Percentiles rank a stretch among this genome's conserved stretches.
Evolutionary conservation across 2,113 vertebrate genomes (phyloP).

Genomic region (Sapayoa aenigma): DNA sequence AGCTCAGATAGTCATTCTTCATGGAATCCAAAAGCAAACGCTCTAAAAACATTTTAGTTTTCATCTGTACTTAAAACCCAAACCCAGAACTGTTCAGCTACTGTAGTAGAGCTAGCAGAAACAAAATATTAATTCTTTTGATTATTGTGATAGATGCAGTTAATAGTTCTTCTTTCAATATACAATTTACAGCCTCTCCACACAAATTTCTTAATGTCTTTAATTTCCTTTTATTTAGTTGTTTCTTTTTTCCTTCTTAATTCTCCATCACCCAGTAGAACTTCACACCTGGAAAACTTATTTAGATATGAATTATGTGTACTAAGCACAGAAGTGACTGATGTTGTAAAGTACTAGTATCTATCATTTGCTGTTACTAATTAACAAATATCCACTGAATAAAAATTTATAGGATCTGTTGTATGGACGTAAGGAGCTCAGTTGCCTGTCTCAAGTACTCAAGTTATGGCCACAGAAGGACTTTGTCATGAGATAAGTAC

Average conservation of each 20-base stretch:
- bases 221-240: background rate
- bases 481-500: background rate
- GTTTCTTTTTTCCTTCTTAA: background rate
- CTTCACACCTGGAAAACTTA: background rate
- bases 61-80: constrained; percentile 17
- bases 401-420: background rate
- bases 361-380: background rate
- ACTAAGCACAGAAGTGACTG: background rate
- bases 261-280: background rate
- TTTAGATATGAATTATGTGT: background rate
- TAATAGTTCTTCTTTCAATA: background rate
- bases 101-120: background rate
- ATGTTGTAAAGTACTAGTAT: background rate
- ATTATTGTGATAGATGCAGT: background rate
- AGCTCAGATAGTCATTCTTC: constrained; percentile 55
- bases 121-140: background rate
- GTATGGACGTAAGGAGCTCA: background rate
- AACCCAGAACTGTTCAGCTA: background rate
- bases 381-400: background rate
- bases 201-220: too few relatives aligned
- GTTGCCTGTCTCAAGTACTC: background rate
- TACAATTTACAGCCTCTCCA: background rate
- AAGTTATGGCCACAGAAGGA: background rate
- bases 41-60: constrained; percentile 45
- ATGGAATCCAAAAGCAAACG: constrained; percentile 25